Conservation (phyloP, 37 sponge, comb jelly and placozoan genomes). For the Halisarca cf. caerulea region DNA sequence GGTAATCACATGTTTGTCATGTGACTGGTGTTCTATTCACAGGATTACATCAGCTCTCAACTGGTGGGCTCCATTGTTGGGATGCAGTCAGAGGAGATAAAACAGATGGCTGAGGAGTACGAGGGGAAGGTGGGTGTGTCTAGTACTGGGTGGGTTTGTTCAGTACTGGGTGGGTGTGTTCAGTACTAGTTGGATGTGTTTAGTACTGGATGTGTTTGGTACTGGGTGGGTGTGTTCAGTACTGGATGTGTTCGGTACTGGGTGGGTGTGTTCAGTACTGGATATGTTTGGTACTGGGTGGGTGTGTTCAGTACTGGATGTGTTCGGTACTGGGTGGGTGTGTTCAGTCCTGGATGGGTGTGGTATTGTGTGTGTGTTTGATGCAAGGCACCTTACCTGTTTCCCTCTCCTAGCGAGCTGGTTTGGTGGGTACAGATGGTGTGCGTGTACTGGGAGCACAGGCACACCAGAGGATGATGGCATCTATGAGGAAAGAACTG, state of each 20-base stretch:
- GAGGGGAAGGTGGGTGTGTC: slow-evolving; percentile 63
- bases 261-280: too few relatives aligned
- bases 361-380: too few relatives aligned
- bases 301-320: too few relatives aligned
- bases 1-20: background rate
- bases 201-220: too few relatives aligned
- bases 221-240: too few relatives aligned
- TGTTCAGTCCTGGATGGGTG: too few relatives aligned
- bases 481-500: slow-evolving; percentile 80
- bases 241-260: too few relatives aligned
- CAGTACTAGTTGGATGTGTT: too few relatives aligned
- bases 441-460: slow-evolving; percentile 64
- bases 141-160: too few relatives aligned
- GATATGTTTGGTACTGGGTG: too few relatives aligned
- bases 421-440: slow-evolving; percentile 49
- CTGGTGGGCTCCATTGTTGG: slow-evolving; percentile 88
- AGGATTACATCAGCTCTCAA: slow-evolving; percentile 23
- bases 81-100: slow-evolving; percentile 84
- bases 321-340: too few relatives aligned
- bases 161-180: too few relatives aligned
- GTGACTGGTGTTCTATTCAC: background rate
- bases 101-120: slow-evolving; percentile 84
- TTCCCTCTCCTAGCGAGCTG: slow-evolving; percentile 51
- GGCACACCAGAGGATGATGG: slow-evolving; percentile 73
- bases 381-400: background rate